phyloP scores from a whole-genome alignment of 2,888 invertebrate species.

The Pandemis heparana region DNA sequence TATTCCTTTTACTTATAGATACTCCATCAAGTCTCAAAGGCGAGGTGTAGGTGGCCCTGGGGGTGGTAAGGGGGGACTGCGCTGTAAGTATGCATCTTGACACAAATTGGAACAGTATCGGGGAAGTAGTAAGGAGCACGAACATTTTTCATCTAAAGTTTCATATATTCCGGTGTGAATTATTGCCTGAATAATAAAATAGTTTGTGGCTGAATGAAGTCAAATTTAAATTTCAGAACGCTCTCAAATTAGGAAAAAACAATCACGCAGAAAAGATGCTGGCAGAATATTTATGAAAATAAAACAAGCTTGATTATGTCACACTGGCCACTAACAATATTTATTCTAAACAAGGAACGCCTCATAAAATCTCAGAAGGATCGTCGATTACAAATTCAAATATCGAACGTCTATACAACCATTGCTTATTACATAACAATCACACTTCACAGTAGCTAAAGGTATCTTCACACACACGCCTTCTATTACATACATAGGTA shows the following conservation, averaged over 20 bases:
- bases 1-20: constrained; percentile 3
- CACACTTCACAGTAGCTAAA: constrained; percentile 7
- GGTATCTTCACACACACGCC: neutral
- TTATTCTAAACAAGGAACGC: neutral
- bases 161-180: neutral
- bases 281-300: no score
- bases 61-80: constrained; percentile 1
- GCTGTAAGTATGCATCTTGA: constrained; percentile 10
- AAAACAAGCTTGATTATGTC: neutral
- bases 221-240: no score
- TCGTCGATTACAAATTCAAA: neutral
- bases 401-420: neutral
- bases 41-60: neutral
- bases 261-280: neutral
- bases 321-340: neutral
- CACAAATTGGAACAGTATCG: constrained; percentile 20
- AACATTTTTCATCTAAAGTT: neutral
- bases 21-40: constrained; percentile 1
- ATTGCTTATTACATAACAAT: constrained; percentile 4
- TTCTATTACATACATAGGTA: constrained; percentile 42
- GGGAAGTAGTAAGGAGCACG: neutral
- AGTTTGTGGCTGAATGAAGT: no score
- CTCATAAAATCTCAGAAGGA: neutral
- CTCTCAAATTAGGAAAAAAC: neutral
- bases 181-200: neutral